phyloP scores from a whole-genome alignment of 2,888 invertebrate genomes.

The Drosophila picticornis region DNA sequence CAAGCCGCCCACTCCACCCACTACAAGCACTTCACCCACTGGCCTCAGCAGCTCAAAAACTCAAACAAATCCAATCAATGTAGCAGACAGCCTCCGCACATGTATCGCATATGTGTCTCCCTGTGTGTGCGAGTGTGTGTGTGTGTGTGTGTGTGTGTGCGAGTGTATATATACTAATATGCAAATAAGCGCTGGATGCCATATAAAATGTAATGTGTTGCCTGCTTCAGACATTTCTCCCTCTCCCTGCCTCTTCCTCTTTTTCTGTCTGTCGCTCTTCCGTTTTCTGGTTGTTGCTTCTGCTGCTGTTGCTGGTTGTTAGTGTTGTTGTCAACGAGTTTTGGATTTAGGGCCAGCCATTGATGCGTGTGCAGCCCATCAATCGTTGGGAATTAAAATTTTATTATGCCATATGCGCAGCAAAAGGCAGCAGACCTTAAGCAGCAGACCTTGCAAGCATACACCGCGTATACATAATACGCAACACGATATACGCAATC shows the following conservation, averaged over 20 bases:
- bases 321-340: slow-evolving; percentile 21
- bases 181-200: slow-evolving; percentile 61
- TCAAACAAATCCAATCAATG: slow-evolving; percentile 80
- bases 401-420: slow-evolving; percentile 60
- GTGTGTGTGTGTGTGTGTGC: slow-evolving; percentile 8
- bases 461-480: slow-evolving; percentile 38
- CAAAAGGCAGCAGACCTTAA: background rate
- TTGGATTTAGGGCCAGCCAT: slow-evolving; percentile 29
- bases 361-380: slow-evolving; percentile 57
- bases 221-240: slow-evolving; percentile 13
- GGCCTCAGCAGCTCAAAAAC: slow-evolving; percentile 33
- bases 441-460: no score
- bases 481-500: slow-evolving; percentile 17
- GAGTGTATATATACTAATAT: slow-evolving; percentile 43
- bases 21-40: background rate
- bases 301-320: background rate
- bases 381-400: slow-evolving; percentile 77
- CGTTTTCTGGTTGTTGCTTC: slow-evolving; percentile 4
- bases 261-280: background rate
- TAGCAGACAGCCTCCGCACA: slow-evolving; percentile 42
- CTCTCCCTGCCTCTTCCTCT: background rate
- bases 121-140: no score
- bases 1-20: background rate
- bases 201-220: slow-evolving; percentile 58
- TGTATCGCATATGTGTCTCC: slow-evolving; percentile 13